phyloP scores from a whole-genome alignment of 2,888 invertebrate species.

The Ctena decussata region DNA sequence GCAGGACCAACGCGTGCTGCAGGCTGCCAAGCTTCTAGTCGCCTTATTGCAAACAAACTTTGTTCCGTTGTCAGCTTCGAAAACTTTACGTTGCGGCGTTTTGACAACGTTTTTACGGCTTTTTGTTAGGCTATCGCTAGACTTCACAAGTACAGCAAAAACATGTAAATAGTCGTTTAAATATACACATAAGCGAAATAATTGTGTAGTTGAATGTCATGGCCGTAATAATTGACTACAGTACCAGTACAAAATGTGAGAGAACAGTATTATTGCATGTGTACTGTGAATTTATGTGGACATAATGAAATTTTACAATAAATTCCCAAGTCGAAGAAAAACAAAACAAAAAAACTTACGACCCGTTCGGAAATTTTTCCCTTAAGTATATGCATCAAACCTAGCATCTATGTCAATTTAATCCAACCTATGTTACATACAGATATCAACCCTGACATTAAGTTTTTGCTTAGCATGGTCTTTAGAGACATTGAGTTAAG shows the following conservation, averaged over 20 bases:
- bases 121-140: not conserved
- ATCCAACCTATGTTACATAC: too few relatives aligned
- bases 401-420: too few relatives aligned
- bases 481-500: too few relatives aligned
- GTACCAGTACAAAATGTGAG: not conserved
- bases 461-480: too few relatives aligned
- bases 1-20: not conserved
- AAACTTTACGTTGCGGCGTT: not conserved
- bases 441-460: too few relatives aligned
- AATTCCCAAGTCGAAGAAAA: not conserved
- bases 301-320: not conserved
- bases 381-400: not conserved
- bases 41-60: not conserved
- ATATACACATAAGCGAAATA: too few relatives aligned
- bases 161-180: too few relatives aligned
- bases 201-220: too few relatives aligned
- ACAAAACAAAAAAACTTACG: not conserved
- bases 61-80: not conserved
- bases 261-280: too few relatives aligned
- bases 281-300: not conserved
- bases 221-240: too few relatives aligned
- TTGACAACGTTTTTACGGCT: not conserved
- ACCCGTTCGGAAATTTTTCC: not conserved
- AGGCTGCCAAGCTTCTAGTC: not conserved
- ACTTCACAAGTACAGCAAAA: too few relatives aligned